phyloP scores from a whole-genome alignment of 2,888 invertebrate genomes.

The Acrobasis repandana region DNA sequence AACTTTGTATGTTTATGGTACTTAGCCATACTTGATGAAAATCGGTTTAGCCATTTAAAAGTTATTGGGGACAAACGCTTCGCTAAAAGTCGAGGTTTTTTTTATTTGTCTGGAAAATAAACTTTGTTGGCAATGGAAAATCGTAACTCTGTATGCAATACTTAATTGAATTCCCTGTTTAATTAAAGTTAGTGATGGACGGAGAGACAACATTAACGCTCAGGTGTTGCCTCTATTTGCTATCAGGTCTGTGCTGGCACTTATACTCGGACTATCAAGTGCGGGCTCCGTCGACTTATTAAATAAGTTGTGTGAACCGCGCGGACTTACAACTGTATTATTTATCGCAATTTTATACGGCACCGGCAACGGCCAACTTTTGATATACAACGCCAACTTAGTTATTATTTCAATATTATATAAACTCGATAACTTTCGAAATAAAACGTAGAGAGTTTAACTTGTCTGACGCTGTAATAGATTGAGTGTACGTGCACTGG shows the following conservation, averaged over 20 bases:
- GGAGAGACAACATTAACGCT: not conserved
- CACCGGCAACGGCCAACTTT: conserved; percentile 13
- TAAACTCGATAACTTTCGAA: conserved; percentile 12
- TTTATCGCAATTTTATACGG: conserved; percentile 36
- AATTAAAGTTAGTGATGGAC: too few species aligned
- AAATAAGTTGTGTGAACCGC: conserved; percentile 32
- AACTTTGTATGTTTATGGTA: too few species aligned
- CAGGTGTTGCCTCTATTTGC: not conserved
- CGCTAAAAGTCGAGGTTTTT: too few species aligned
- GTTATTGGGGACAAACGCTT: too few species aligned
- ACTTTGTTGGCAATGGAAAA: too few species aligned
- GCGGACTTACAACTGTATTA: conserved; percentile 33
- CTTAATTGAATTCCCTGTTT: too few species aligned
- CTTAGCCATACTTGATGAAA: too few species aligned
- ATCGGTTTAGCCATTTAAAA: too few species aligned
- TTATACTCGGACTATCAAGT: conserved; percentile 19
- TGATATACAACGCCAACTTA: conserved; percentile 19
- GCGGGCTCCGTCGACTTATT: conserved; percentile 28
- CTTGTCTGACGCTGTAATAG: not conserved
- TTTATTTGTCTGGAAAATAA: too few species aligned
- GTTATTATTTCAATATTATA: conserved; percentile 20
- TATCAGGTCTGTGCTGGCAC: not conserved
- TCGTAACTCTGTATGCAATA: too few species aligned
- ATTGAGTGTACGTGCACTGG: conserved; percentile 9
- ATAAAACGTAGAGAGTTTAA: conserved; percentile 2